Evolutionary conservation across 2,113 vertebrate genomes (phyloP).

Genomic region (Crotalus helleri): DNA sequence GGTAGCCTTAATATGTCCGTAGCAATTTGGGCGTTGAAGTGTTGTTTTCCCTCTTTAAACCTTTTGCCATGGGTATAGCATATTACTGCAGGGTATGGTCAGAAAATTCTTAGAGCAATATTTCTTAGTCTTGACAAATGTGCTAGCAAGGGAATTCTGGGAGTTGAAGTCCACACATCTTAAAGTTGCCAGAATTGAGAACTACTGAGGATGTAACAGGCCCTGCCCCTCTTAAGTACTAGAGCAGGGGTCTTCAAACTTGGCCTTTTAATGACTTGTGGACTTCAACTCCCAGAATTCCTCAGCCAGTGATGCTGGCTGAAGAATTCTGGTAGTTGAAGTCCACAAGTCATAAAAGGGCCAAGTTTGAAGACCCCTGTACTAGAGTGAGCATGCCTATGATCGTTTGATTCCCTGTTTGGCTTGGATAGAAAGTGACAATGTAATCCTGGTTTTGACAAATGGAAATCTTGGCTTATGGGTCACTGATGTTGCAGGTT

Average conservation of each 20-base stretch:
- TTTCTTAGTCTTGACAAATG: background rate
- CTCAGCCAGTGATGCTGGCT: too few relatives aligned
- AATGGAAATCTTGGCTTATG: too few relatives aligned
- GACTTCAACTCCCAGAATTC: too few relatives aligned
- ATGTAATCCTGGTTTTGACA: background rate
- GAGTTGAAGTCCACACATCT: background rate
- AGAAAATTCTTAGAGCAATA: background rate
- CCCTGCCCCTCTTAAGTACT: background rate
- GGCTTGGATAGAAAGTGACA: background rate
- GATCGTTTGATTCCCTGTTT: background rate
- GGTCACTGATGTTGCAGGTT: too few relatives aligned
- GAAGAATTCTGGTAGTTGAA: too few relatives aligned
- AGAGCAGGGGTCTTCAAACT: too few relatives aligned
- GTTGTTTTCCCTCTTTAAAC: background rate
- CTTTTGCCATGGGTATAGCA: background rate
- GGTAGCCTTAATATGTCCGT: background rate
- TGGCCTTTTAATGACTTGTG: too few relatives aligned
- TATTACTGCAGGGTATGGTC: too few relatives aligned
- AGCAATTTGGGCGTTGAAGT: background rate
- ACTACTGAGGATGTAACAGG: background rate
- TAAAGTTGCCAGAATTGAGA: background rate
- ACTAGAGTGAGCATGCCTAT: background rate
- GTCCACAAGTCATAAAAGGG: too few relatives aligned
- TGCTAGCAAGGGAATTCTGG: background rate
- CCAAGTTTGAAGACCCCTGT: too few relatives aligned